Conservation (phyloP, 2,797 vertebrate species). For the Sebastes flavidus region DNA sequence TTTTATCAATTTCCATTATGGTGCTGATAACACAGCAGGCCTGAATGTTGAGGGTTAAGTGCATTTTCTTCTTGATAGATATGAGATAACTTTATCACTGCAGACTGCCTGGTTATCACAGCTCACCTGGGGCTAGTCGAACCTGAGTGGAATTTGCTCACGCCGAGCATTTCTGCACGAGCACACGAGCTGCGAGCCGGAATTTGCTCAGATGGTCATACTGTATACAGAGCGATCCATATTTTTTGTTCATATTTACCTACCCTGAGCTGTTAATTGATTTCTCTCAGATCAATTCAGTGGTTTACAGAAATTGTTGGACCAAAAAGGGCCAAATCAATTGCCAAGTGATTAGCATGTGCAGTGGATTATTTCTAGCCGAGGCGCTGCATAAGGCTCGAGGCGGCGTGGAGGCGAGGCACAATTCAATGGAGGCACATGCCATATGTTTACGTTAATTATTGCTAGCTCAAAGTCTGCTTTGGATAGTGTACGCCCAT, state of each 20-base stretch:
- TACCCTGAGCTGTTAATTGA: conserved; percentile 75
- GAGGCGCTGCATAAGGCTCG: conserved; percentile 13
- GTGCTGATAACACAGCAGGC: conserved; percentile 65
- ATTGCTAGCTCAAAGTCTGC: conserved; percentile 67
- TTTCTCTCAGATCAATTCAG: conserved; percentile 74
- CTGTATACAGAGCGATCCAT: conserved; percentile 62
- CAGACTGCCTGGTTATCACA: conserved; percentile 70
- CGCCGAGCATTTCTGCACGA: conserved; percentile 17
- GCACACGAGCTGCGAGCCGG: conserved; percentile 1
- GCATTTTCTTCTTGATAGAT: conserved; percentile 73
- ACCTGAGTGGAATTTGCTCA: conserved; percentile 62
- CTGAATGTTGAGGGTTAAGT: conserved; percentile 74
- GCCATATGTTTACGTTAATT: conserved; percentile 76
- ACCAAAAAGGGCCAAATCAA: conserved; percentile 76
- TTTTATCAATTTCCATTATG: conserved; percentile 76
- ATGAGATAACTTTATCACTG: conserved; percentile 73
- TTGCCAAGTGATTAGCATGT: conserved; percentile 76
- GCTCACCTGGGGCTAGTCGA: conserved; percentile 66
- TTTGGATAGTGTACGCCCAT: conserved; percentile 62
- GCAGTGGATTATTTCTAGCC: conserved; percentile 68
- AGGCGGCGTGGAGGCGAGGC: conserved; percentile 21
- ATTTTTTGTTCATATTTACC: conserved; percentile 73
- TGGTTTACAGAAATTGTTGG: conserved; percentile 76
- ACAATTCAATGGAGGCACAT: conserved; percentile 41
- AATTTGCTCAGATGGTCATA: conserved; percentile 46